Conservation (phyloP, 1,140 invertebrate species). For the Ylistrum balloti region DNA sequence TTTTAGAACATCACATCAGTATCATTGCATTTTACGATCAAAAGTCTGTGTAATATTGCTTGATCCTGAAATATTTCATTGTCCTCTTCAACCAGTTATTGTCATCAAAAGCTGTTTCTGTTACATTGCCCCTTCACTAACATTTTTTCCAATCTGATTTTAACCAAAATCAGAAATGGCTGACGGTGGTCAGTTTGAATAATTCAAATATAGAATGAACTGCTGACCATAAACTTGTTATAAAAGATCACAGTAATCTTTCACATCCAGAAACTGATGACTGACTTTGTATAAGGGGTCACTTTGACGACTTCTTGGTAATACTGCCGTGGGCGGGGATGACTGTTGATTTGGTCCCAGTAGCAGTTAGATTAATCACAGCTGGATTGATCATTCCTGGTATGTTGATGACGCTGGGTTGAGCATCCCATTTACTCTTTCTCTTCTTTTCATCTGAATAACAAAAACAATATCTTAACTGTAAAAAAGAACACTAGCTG, state of each 20-base stretch:
- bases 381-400: constrained; percentile 56
- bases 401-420: constrained; percentile 59
- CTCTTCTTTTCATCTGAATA: constrained; percentile 75
- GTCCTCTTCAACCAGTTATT: not conserved
- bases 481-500: too few species aligned
- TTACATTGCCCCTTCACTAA: too few species aligned
- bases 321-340: constrained; percentile 78
- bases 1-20: too few species aligned
- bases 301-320: constrained; percentile 65
- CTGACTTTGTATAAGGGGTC: not conserved
- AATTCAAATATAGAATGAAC: too few species aligned
- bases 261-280: too few species aligned
- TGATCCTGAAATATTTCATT: not conserved
- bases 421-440: constrained; percentile 78
- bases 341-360: constrained; percentile 77
- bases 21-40: too few species aligned
- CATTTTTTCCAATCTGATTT: too few species aligned
- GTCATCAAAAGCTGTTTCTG: too few species aligned
- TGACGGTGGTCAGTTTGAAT: not conserved
- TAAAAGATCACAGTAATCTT: not conserved
- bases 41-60: not conserved
- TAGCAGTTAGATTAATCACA: constrained; percentile 68
- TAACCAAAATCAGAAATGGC: too few species aligned
- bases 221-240: too few species aligned
- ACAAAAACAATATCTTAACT: constrained; percentile 26